phyloP scores from a whole-genome alignment of 2,888 invertebrate genomes.

The Epistrophella euchroma region DNA sequence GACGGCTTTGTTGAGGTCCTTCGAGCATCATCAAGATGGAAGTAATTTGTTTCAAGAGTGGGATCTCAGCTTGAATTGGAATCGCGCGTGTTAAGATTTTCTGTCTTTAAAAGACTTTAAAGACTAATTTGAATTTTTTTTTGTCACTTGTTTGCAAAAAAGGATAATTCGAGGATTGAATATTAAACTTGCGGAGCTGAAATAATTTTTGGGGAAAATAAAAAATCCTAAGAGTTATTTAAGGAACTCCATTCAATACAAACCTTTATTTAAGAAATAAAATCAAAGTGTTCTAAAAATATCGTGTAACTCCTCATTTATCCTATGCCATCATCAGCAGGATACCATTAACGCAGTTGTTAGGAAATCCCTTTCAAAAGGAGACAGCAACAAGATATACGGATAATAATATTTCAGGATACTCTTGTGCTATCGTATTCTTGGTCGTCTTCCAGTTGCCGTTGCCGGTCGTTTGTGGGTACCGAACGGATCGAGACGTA shows the following conservation, averaged over 20 bases:
- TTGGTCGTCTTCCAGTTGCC: slow-evolving; percentile 17
- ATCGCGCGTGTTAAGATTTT: slow-evolving; percentile 6
- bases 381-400: slow-evolving; percentile 55
- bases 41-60: slow-evolving; percentile 42
- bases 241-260: not conserved
- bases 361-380: slow-evolving; percentile 16
- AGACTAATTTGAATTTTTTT: slow-evolving; percentile 13
- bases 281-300: slow-evolving; percentile 31
- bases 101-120: slow-evolving; percentile 13
- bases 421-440: slow-evolving; percentile 13
- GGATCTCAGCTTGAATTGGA: slow-evolving; percentile 17
- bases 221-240: not conserved
- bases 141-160: not conserved
- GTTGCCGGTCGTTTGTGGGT: slow-evolving; percentile 25
- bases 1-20: slow-evolving; percentile 14
- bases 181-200: not conserved
- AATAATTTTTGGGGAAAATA: not conserved
- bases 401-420: slow-evolving; percentile 60
- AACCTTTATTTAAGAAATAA: slow-evolving; percentile 18
- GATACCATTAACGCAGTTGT: slow-evolving; percentile 2
- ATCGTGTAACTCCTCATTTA: not conserved
- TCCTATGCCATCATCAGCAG: not conserved
- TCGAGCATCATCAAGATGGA: slow-evolving; percentile 13
- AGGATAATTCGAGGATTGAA: slow-evolving; percentile 8
- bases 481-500: not conserved